Base-by-base conservation (phyloP, 1,140 invertebrate genomes). In the Dendrolimus punctatus region DNA sequence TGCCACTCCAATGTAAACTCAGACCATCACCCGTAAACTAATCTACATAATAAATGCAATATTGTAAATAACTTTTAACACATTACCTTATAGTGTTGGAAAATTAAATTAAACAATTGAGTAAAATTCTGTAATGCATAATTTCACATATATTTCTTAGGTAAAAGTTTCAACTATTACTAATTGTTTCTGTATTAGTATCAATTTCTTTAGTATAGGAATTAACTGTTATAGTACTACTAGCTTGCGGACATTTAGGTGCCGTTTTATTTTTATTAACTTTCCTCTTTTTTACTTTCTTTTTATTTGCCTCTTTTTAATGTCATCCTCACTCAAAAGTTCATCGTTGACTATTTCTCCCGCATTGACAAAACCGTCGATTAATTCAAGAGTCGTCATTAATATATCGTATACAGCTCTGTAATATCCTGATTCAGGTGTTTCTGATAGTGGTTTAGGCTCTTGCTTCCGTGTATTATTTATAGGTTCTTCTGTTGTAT, bases 311-410 rank as follows among this genome's bases (percentile, higher is more conserved):
- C 6, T 57, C 64, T 46, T 62, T 47, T 57, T 59, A 39, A 59
- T 64, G 9, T 64, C 51, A 38, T 23, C 23, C 23, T 23, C 23
- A 23, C 23, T 23, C 23, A 64, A 55, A 40, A 67, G 53, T 53
- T 76, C 57, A n/a, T 68, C 54, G 47, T 57, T 42, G 8, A 83
- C 40, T 9, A 59, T 66, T 53, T 76, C 67, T 9, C 71, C 58
- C 49, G 73, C 58, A 46, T 69, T 58, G 40, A 80, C 51, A n/a
- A 78, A 57, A 36, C 69, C 76, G 45, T 82, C 74, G 4, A 82
- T 65, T 5, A 72, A 45, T 41, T 83, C 76, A 48, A 85, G 56
- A 39, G 53, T 72, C 45, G 70, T 71, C 66, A 80, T 71, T n/a
- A 85, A 47, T 40, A 80, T 48, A 51, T 76, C 67, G 49, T 82